Evolutionary conservation across 2,113 vertebrate genomes (phyloP), one percentile per base, ranked within the genome.

Genomic region (Alosa alosa): DNA sequence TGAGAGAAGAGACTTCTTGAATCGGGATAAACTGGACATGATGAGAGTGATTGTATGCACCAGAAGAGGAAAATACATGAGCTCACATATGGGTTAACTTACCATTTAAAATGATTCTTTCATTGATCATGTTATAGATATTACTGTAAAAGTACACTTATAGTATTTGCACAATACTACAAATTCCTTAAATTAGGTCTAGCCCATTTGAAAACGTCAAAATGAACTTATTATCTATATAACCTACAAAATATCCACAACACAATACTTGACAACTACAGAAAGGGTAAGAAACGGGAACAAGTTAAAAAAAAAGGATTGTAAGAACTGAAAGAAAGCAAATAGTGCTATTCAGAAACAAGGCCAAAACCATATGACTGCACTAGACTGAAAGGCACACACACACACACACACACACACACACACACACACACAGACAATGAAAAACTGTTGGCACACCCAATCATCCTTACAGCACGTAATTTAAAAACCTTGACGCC

Each of bases 391-490:
- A 64, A 64, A 64, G 60, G 60, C 8, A n/a, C 64, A 50, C 64
- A 84, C 64, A 18, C 64, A 49, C 45, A 47, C 84, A 78, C 64
- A 84, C 39, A 47, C 83, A 84, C 83, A 49, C 81, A 82, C 82
- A 50, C 82, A 82, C 45, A 50, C 45, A 22, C 47, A 82, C 82
- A 49, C 46, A 82, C 45, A 22, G 46, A 25, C 20, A 11, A 75
- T 64, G 57, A 64, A 64, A 25, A 64, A 64, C 60, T n/a, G 60
- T 64, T 64, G 60, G 20, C 60, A 64, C 60, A 64, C 60, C 60
- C 22, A 4, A 64, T 64, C 60, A 64, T 20, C 60, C 22, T 64
- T 64, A 22, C 60, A 64, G 22, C 20, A 64, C 20, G n/a, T n/a
- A 4, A 22, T 64, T 64, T 64, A n/a, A 64, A 25, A 64, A 64